Conservation (phyloP, 2,113 vertebrate genomes). For the Scopus umbretta region DNA sequence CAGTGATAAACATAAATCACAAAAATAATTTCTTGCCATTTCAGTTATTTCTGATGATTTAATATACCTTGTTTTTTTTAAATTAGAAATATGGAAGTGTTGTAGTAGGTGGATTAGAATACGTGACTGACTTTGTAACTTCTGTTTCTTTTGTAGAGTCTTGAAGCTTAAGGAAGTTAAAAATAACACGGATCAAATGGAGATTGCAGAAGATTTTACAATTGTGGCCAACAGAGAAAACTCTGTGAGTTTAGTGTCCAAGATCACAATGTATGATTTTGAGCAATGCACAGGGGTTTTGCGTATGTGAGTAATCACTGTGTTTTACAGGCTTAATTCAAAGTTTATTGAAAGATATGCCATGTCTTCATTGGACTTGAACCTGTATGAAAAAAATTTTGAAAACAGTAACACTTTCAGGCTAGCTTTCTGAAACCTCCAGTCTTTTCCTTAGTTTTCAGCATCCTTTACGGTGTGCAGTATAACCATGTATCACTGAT, state of each 20-base stretch:
- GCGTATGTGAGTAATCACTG: not conserved
- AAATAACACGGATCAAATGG: conserved; percentile 70
- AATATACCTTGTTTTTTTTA: not conserved
- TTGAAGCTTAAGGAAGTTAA: conserved; percentile 81
- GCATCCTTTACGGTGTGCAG: not conserved
- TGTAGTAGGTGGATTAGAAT: not conserved
- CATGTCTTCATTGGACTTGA: not conserved
- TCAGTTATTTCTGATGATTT: not conserved
- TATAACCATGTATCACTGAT: not conserved
- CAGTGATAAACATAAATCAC: not conserved
- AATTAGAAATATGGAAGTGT: not conserved
- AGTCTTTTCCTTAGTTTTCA: not conserved
- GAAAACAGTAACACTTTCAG: not conserved
- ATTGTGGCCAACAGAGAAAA: conserved; percentile 79
- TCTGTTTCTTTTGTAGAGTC: conserved; percentile 73
- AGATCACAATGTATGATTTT: not conserved
- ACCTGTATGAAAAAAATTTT: not conserved
- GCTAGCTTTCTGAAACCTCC: not conserved
- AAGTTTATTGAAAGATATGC: not conserved
- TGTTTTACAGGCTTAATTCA: not conserved
- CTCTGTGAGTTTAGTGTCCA: conserved; percentile 72
- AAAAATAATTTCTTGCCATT: not conserved
- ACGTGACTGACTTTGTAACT: not conserved
- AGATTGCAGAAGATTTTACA: conserved; percentile 84
- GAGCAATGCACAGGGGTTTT: not conserved